Conservation (phyloP, 1,140 invertebrate genomes). For the Platyura marginata region DNA sequence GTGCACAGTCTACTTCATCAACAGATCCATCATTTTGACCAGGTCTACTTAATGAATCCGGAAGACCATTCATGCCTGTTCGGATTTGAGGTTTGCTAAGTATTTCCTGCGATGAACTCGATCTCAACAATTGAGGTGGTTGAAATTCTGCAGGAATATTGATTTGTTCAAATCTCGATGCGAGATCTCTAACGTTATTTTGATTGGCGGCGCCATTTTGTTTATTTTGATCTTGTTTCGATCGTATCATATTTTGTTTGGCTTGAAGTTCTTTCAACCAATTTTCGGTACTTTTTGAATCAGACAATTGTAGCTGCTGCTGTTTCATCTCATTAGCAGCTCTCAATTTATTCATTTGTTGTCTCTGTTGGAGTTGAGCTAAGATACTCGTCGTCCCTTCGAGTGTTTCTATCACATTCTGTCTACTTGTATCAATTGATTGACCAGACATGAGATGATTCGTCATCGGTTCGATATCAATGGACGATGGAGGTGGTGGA, state of each 20-base stretch:
- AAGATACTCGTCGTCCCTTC: slow-evolving; percentile 34
- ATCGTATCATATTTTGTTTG: slow-evolving; percentile 48
- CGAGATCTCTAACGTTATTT: slow-evolving; percentile 48
- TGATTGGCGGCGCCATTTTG: slow-evolving; percentile 11
- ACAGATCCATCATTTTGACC: slow-evolving; percentile 4
- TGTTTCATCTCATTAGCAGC: slow-evolving; percentile 29
- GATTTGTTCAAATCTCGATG: slow-evolving; percentile 62
- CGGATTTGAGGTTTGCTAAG: slow-evolving; percentile 11
- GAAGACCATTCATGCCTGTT: slow-evolving; percentile 20
- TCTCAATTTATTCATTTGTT: slow-evolving; percentile 27
- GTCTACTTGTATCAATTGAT: slow-evolving; percentile 19
- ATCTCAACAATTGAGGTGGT: slow-evolving; percentile 9
- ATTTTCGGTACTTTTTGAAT: slow-evolving; percentile 30
- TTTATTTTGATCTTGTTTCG: slow-evolving; percentile 27
- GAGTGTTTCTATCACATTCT: slow-evolving; percentile 10
- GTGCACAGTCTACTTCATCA: slow-evolving; percentile 21
- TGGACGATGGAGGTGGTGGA: slow-evolving; percentile 62
- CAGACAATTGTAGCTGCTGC: slow-evolving; percentile 31
- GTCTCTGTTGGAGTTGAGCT: slow-evolving; percentile 46
- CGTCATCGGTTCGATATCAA: slow-evolving; percentile 39
- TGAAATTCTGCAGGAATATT: slow-evolving; percentile 14
- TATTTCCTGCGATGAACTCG: slow-evolving; percentile 20
- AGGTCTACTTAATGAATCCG: neutral
- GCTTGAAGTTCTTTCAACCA: slow-evolving; percentile 64
- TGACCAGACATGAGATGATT: slow-evolving; percentile 31